Evolutionary conservation across 2,888 invertebrate species (phyloP).

Genomic region (Teleiodes luculella): DNA sequence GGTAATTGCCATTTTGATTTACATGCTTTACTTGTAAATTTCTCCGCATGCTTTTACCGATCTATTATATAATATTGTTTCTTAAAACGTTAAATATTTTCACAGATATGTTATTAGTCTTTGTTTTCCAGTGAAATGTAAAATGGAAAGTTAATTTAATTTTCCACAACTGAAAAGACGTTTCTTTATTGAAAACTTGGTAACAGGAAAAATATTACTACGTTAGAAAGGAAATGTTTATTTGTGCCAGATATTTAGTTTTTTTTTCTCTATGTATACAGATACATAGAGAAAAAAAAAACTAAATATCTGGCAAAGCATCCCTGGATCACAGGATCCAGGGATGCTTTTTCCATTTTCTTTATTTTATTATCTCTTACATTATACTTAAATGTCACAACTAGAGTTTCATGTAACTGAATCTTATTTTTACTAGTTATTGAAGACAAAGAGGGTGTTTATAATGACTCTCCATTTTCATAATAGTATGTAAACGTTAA

Average conservation of each 20-base stretch:
- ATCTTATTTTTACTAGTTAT: too few relatives aligned
- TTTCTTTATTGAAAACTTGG: neutral
- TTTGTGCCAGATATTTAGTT: neutral
- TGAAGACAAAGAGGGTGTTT: neutral
- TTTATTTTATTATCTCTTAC: too few relatives aligned
- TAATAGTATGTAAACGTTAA: neutral
- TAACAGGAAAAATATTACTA: neutral
- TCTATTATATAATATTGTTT: neutral
- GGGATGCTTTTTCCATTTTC: too few relatives aligned
- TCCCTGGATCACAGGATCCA: too few relatives aligned
- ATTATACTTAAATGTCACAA: too few relatives aligned
- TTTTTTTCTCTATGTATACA: neutral
- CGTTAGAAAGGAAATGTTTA: neutral
- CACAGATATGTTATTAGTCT: too few relatives aligned
- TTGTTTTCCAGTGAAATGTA: neutral
- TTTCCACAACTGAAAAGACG: neutral
- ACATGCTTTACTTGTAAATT: neutral
- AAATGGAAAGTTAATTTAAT: neutral
- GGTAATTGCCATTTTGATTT: constrained; percentile 10
- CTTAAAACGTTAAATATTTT: neutral
- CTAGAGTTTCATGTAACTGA: too few relatives aligned
- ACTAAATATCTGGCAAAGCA: too few relatives aligned
- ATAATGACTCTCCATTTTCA: neutral
- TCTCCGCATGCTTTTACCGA: neutral
- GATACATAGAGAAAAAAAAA: too few relatives aligned